These are phyloP conservation scores for Nannospalax galili DNA, from an alignment of 2,113 vertebrate genomes.

Conservation along the genomic window DNA sequence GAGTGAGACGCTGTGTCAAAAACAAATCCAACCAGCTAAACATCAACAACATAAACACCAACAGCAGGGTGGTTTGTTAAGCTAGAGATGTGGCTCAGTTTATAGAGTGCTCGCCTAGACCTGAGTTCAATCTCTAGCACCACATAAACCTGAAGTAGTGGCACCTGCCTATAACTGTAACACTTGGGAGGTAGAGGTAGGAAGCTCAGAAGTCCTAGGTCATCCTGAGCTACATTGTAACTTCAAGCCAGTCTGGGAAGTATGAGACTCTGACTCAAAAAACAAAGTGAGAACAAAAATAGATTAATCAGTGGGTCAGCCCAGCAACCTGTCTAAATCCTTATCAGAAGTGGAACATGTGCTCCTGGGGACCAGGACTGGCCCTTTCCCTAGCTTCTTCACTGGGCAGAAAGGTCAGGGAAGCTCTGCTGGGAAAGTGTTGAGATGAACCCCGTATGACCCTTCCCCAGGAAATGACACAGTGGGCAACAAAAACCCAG, in stretches of 20 bases:
- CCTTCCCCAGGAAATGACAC: not conserved
- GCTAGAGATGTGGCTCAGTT: not conserved
- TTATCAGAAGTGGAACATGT: conserved; percentile 38
- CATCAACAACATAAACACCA: not conserved
- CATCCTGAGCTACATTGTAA: not conserved
- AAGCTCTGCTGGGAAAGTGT: not conserved
- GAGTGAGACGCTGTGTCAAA: not conserved
- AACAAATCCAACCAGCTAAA: not conserved
- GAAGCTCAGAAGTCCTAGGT: not conserved
- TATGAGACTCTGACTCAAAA: not conserved
- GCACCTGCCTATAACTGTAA: not conserved
- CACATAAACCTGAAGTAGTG: not conserved
- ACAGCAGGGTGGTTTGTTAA: not conserved
- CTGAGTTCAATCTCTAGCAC: not conserved
- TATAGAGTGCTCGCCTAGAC: not conserved
- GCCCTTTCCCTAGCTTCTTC: not conserved
- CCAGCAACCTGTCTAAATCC: conserved; percentile 61
- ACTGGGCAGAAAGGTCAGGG: not conserved
- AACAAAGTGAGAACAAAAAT: conserved; percentile 53
- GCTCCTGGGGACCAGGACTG: not conserved
- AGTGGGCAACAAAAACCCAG: not conserved
- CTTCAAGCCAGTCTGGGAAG: not conserved
- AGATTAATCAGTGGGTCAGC: conserved; percentile 18
- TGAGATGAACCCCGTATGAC: not conserved
- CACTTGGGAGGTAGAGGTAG: not conserved